These are phyloP conservation scores for Oryzias javanicus DNA, from an alignment of 2,113 vertebrate species.

Conservation along the genomic window DNA sequence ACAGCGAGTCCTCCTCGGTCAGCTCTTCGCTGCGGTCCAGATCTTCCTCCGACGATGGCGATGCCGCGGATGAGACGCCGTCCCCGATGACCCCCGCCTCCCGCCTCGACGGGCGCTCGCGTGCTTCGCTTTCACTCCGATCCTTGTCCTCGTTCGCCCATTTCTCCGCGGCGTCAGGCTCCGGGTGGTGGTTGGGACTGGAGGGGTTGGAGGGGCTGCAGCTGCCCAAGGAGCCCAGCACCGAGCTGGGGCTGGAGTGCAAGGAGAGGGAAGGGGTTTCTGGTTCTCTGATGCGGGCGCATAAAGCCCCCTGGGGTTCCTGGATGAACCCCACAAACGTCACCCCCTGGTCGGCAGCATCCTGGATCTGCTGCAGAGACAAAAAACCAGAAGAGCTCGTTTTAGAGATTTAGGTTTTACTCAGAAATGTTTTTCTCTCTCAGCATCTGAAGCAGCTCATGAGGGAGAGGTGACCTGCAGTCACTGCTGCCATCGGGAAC, in stretches of 20 bases:
- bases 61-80: conserved; percentile 29
- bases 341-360: conserved; percentile 90
- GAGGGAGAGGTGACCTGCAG: no score
- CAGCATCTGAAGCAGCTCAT: no score
- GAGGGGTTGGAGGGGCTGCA: conserved; percentile 63
- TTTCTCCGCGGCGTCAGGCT: conserved; percentile 3
- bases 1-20: conserved; percentile 60
- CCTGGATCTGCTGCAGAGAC: conserved; percentile 86
- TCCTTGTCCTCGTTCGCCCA: conserved; percentile 19
- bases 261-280: conserved; percentile 76
- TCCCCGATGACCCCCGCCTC: conserved; percentile 7
- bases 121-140: conserved; percentile 11
- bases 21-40: conserved; percentile 45
- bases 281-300: conserved; percentile 61
- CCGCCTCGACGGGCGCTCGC: conserved; percentile 26
- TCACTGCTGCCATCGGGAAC: no score
- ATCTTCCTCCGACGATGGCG: conserved; percentile 43
- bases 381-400: conserved; percentile 13
- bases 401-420: not conserved
- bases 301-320: conserved; percentile 77
- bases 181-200: conserved; percentile 44
- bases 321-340: conserved; percentile 91
- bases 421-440: no score
- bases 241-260: conserved; percentile 80
- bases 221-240: conserved; percentile 71